Evolutionary conservation across 2,113 vertebrate species (phyloP).

Genomic region (Pseudolaguvia tuberculata): DNA sequence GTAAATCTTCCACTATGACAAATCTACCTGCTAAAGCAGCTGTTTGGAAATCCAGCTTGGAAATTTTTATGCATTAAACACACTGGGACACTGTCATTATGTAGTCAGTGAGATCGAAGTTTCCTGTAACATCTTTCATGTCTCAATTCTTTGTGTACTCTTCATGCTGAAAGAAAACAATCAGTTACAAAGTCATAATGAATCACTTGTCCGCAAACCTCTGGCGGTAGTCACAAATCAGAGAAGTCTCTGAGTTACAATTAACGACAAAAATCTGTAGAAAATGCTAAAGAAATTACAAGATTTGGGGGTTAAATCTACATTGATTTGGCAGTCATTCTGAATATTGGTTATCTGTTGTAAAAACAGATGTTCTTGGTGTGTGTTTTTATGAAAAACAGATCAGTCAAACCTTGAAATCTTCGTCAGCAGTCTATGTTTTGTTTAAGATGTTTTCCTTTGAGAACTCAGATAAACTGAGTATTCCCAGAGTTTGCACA

Average conservation of each 20-base stretch:
- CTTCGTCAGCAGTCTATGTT: not conserved
- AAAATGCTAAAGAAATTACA: not conserved
- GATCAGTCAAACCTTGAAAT: not conserved
- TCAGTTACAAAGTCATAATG: not conserved
- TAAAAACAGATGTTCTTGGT: not conserved
- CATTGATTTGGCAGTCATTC: not conserved
- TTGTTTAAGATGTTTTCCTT: not conserved
- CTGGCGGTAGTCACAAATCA: constrained; percentile 2
- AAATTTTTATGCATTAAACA: constrained; percentile 26
- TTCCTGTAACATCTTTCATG: constrained; percentile 12
- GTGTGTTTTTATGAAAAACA: not conserved
- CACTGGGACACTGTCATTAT: constrained; percentile 21
- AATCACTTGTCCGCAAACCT: constrained; percentile 2
- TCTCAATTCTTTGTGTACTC: constrained; percentile 34
- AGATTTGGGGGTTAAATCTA: not conserved
- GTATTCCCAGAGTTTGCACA: not conserved
- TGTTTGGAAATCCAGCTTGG: constrained; percentile 9
- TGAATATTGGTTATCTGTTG: not conserved
- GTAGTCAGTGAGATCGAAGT: constrained; percentile 20
- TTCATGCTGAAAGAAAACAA: constrained; percentile 19
- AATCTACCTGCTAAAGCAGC: constrained; percentile 26
- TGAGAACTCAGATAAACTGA: not conserved
- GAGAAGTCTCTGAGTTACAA: not conserved
- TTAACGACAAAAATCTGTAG: not conserved
- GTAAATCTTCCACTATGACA: constrained; percentile 23